Evolutionary conservation across 35 echinoderm and acorn worm genomes (phyloP).

Genomic region (Chiridota heheva): DNA sequence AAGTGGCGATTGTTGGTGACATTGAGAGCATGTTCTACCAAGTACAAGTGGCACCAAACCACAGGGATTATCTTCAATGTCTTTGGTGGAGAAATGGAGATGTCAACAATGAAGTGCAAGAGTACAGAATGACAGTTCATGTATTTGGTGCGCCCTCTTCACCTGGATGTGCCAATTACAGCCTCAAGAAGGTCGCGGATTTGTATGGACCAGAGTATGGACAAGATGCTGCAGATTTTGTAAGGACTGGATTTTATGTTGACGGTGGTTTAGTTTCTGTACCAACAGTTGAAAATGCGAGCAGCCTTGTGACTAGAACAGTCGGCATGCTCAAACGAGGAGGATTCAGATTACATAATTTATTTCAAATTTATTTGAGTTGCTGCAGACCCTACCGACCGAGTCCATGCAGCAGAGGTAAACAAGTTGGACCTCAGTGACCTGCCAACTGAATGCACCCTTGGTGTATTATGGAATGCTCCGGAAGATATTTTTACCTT

Average conservation of each 20-base stretch:
- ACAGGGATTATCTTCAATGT: slow-evolving; percentile 51
- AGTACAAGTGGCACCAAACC: slow-evolving; percentile 34
- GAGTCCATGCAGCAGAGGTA: slow-evolving; percentile 38
- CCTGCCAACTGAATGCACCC: slow-evolving; percentile 37
- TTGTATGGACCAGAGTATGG: slow-evolving; percentile 20
- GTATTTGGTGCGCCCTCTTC: slow-evolving; percentile 76
- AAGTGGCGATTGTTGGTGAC: slow-evolving; percentile 58
- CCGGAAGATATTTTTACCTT: slow-evolving; percentile 51
- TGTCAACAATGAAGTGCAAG: slow-evolving; percentile 2
- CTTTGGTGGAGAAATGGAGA: slow-evolving; percentile 65
- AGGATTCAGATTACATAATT: slow-evolving; percentile 54
- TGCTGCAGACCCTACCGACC: slow-evolving; percentile 34
- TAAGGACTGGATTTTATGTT: slow-evolving; percentile 37
- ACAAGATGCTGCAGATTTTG: slow-evolving; percentile 21
- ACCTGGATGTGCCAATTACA: slow-evolving; percentile 67
- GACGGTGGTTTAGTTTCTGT: slow-evolving; percentile 41
- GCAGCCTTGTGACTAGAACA: slow-evolving; percentile 35
- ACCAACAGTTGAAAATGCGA: slow-evolving; percentile 36
- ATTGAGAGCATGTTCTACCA: slow-evolving; percentile 78
- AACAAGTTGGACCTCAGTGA: slow-evolving; percentile 33
- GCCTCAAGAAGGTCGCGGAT: slow-evolving; percentile 49
- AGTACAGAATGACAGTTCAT: slow-evolving; percentile 56
- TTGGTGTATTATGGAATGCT: slow-evolving; percentile 56
- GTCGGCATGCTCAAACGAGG: slow-evolving; percentile 12
- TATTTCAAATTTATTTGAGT: slow-evolving; percentile 37